Evolutionary conservation across 2,113 vertebrate species (phyloP).

Genomic region (Mesocricetus auratus): DNA sequence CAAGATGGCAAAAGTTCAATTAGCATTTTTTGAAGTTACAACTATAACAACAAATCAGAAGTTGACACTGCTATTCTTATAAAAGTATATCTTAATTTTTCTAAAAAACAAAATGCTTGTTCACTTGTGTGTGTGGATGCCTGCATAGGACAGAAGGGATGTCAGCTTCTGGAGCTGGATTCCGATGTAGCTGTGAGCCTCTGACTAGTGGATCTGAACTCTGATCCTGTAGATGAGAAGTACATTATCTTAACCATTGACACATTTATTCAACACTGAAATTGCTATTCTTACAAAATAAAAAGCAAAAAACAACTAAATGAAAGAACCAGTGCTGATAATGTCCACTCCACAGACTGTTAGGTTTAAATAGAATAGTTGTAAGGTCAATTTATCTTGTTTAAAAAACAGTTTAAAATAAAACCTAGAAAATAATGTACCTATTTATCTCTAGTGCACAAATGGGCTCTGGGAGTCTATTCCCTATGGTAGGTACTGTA

Average conservation of each 20-base stretch:
- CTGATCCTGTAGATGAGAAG: not conserved
- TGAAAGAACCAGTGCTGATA: not conserved
- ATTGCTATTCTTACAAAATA: not conserved
- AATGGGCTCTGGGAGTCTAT: too few relatives aligned
- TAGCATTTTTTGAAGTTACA: slow-evolving; percentile 69
- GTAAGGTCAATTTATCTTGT: slow-evolving; percentile 65
- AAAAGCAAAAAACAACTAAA: not conserved
- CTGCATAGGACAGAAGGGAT: not conserved
- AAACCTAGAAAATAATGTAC: slow-evolving; percentile 25
- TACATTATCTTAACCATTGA: not conserved
- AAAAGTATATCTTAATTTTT: slow-evolving; percentile 45
- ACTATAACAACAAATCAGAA: slow-evolving; percentile 75
- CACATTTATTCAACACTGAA: not conserved
- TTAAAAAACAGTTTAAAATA: slow-evolving; percentile 57
- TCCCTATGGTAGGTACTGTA: too few relatives aligned
- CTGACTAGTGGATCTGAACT: not conserved
- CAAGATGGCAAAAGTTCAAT: not conserved
- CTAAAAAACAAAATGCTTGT: not conserved
- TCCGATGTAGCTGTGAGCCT: not conserved
- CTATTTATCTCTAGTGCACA: too few relatives aligned
- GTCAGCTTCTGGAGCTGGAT: not conserved
- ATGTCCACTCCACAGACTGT: slow-evolving; percentile 32
- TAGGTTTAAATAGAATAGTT: slow-evolving; percentile 14
- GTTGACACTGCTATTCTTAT: slow-evolving; percentile 58
- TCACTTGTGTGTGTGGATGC: not conserved